Base-by-base conservation (phyloP, 2,113 vertebrate genomes). In the Limanda limanda region DNA sequence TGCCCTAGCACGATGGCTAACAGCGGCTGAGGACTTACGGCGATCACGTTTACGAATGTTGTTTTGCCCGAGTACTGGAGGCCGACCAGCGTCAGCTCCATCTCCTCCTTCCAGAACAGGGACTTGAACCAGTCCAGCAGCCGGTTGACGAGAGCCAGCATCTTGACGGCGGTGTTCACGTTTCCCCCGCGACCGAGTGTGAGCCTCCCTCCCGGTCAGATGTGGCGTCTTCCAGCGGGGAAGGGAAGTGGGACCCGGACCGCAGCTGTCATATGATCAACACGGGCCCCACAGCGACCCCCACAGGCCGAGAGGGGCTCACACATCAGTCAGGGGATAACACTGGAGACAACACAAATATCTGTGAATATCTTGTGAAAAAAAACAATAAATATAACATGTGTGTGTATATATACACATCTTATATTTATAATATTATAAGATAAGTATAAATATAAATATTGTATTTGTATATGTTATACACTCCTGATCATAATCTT, bases 61-160 rank as follows among this genome's bases (percentile, higher is more conserved):
- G 96, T 97, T 95, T 97, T 97, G 57, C 96, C 96, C 31, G 96
- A 97, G 86, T 96, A 96, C 87, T 97, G 96, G 83, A 97, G 95
- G 76, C 96, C 96, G 76, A 96, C 96, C 81, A 97, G 92, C 13
- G 96, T 97, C 79, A 97, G 92, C 94, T 97, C 96, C 96, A 97
- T 97, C 93, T 97, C 96, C 87, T 97, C 96, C 88, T 96, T 97
- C 96, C 96, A 97, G 71, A 97, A 96, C 47, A 97, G 90, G 45
- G 96, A 93, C 89, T 88, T 95, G 81, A 97, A 94, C 96, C 96
- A 97, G 93, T 97, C 96, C 91, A 97, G 68, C 79, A 97, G 91
- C 86, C 95, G 93, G 89, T 96, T 95, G 81, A 96, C 92, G 68
- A 97, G 89, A 10, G 95, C 92, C 91, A 96, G 85, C 96, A 97